These are phyloP conservation scores for Philopedon plagiatum DNA, from an alignment of 2,888 invertebrate species.

Conservation along the genomic window DNA sequence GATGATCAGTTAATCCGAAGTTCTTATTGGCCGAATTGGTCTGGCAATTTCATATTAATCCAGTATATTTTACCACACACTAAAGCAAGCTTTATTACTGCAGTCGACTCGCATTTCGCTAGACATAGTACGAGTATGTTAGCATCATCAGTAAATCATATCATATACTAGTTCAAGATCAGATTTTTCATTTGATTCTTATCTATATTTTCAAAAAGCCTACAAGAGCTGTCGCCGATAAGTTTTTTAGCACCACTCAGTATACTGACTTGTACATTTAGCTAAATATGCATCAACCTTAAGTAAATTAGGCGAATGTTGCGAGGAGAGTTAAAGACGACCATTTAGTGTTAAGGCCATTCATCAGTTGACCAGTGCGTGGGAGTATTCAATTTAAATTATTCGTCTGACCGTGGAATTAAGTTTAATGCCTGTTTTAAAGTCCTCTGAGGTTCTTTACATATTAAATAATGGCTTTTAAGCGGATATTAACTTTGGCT, in stretches of 20 bases:
- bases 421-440: slow-evolving; percentile 6
- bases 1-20: too few relatives aligned
- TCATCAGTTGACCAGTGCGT: slow-evolving; percentile 18
- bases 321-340: slow-evolving; percentile 17
- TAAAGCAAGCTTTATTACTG: too few relatives aligned
- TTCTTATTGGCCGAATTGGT: too few relatives aligned
- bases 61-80: too few relatives aligned
- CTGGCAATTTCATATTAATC: too few relatives aligned
- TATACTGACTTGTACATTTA: not conserved
- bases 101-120: too few relatives aligned
- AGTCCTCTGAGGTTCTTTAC: not conserved
- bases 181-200: too few relatives aligned
- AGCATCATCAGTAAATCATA: too few relatives aligned
- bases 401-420: slow-evolving; percentile 13
- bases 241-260: not conserved
- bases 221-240: too few relatives aligned
- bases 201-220: too few relatives aligned
- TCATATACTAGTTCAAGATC: too few relatives aligned
- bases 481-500: not conserved
- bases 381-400: slow-evolving; percentile 22
- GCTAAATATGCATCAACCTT: slow-evolving; percentile 5
- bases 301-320: slow-evolving; percentile 18
- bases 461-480: slow-evolving; percentile 4
- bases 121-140: too few relatives aligned
- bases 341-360: slow-evolving; percentile 16